A percentile compares a stretch with the other conserved stretches of the same genome.
phyloP scores from a whole-genome alignment of 2,888 invertebrate species.

The Clostera curtula region DNA sequence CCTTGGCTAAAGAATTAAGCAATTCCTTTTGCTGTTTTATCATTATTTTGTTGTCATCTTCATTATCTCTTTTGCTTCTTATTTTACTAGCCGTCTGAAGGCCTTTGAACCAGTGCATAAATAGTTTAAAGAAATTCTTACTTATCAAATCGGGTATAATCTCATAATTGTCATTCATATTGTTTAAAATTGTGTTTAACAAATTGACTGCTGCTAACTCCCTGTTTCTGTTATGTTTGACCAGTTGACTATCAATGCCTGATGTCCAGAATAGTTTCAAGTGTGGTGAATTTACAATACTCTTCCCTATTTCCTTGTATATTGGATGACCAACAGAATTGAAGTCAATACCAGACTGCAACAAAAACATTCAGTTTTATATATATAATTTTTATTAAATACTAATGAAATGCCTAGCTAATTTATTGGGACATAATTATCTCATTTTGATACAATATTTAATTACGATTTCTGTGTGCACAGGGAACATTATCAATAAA shows the following conservation, averaged over 20 bases:
- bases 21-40: conserved; percentile 73
- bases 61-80: conserved; percentile 61
- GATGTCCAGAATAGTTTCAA: conserved; percentile 74
- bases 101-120: conserved; percentile 77
- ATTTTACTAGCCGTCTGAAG: conserved; percentile 74
- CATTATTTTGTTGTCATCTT: conserved; percentile 67
- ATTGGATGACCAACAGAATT: conserved; percentile 77
- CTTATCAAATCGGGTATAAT: conserved; percentile 76
- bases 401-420: no score
- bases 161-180: conserved; percentile 55
- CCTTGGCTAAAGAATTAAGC: conserved; percentile 64
- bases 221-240: conserved; percentile 70
- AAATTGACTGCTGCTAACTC: conserved; percentile 77
- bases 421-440: no score
- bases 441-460: no score
- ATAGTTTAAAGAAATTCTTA: conserved; percentile 78
- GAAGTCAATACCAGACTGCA: conserved; percentile 76
- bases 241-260: conserved; percentile 57
- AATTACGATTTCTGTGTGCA: no score
- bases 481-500: no score
- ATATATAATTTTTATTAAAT: no score
- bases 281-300: conserved; percentile 68
- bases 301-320: conserved; percentile 74
- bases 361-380: conserved; percentile 12
- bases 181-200: conserved; percentile 70